Base-by-base conservation (phyloP, 2,888 invertebrate species). In the Lasioglossum leucozonium region DNA sequence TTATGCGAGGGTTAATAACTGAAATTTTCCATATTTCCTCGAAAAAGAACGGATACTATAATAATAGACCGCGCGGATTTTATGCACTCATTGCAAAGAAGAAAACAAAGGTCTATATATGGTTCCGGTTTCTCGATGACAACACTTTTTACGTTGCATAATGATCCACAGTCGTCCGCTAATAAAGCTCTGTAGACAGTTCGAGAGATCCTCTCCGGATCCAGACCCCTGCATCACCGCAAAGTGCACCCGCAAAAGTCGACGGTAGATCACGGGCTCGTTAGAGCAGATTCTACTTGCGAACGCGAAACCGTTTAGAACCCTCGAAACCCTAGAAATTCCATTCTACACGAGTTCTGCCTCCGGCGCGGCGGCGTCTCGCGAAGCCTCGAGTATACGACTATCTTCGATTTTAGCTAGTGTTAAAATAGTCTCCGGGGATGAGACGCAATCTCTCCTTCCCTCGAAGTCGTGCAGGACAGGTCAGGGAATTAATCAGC, bases 321-420 rank as follows among this genome's bases (percentile, higher is more conserved):
- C 34, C 51, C 34, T 34, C 34, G 51, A 72, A 37, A 34, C 72
- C 44, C 34, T n/a, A 37, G 5, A 13, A 72, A 37, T n/a, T 51
- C 37, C 51, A 16, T 67, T 67, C 65, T 67, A 22, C n/a, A 4
- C 58, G 40, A n/a, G 16, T 44, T 42, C 11, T 22, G 40, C 2
- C 51, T 22, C 8, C 51, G 51, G 22, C 18, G n/a, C 18, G 47
- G n/a, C 18, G 47, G 47, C 47, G n/a, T 37, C 22, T n/a, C 51
- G 13, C 42, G 72, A 74, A 67, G 77, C 72, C 69, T 74, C 74
- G 74, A 62, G 76, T 73, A 44, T 13, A 13, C 62, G 77, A 81
- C 81, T 77, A 77, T 77, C 72, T 69, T 73, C 51, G 22, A 51
- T 51, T 51, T 51, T 47, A 47, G 47, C 65, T n/a, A 8, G 40